phyloP scores from a whole-genome alignment of 2,797 vertebrate species.

The Aselliscus stoliczkanus region DNA sequence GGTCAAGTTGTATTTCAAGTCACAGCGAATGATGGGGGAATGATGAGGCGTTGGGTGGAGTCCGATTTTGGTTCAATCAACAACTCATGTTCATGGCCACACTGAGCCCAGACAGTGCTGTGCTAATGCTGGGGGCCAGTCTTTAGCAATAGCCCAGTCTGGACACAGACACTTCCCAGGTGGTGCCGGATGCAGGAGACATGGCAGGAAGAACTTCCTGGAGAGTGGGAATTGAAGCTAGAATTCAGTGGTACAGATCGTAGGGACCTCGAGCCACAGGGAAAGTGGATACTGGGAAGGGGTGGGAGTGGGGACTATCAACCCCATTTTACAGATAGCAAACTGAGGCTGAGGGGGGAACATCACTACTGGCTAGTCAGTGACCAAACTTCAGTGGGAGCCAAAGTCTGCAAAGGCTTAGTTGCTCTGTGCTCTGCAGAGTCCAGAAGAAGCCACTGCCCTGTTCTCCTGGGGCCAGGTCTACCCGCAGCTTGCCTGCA shows the following conservation, averaged over 20 bases:
- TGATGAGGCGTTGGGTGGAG: background rate
- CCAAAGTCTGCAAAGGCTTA: background rate
- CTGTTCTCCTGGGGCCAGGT: background rate
- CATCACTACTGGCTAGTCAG: background rate
- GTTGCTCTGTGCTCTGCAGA: background rate
- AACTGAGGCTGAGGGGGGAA: background rate
- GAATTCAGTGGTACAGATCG: background rate
- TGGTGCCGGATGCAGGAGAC: background rate
- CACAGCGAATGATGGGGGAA: too few species aligned
- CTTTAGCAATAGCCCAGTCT: background rate
- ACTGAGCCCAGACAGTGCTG: background rate
- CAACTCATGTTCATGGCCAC: background rate
- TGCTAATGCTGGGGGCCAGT: too few species aligned
- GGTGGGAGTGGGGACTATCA: background rate
- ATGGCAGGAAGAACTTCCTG: background rate
- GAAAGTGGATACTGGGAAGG: background rate
- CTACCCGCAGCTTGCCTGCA: background rate
- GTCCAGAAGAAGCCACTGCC: background rate
- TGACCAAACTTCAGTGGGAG: background rate
- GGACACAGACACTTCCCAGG: background rate
- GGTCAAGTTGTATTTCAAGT: background rate
- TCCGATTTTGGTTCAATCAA: background rate
- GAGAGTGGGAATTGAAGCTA: background rate
- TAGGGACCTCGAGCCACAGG: background rate
- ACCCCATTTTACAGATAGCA: background rate